These are phyloP conservation scores for Octopus sinensis DNA, from an alignment of 1,140 invertebrate genomes.

Conservation along the genomic window DNA sequence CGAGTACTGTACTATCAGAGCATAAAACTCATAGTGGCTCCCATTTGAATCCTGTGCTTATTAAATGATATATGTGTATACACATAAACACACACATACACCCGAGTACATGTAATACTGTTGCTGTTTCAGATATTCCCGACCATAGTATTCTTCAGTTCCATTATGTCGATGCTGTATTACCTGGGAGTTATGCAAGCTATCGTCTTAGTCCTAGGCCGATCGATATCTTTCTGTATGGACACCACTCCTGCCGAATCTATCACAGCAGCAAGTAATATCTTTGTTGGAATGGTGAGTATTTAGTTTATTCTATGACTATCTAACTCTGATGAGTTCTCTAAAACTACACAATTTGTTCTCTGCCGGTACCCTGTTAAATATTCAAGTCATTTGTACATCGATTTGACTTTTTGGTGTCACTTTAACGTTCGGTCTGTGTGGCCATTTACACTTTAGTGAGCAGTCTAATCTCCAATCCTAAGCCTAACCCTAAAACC, in stretches of 20 bases:
- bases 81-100: background rate
- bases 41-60: background rate
- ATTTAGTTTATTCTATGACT: too few relatives aligned
- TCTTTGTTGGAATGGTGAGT: slow-evolving; percentile 55
- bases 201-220: slow-evolving; percentile 38
- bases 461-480: too few relatives aligned
- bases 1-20: too few relatives aligned
- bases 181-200: slow-evolving; percentile 55
- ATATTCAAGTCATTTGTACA: too few relatives aligned
- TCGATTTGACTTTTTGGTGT: too few relatives aligned
- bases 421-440: too few relatives aligned
- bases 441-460: too few relatives aligned
- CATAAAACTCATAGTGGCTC: background rate
- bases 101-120: background rate
- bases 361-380: too few relatives aligned
- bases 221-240: slow-evolving; percentile 48
- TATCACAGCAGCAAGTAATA: slow-evolving; percentile 53
- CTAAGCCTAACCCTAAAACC: too few relatives aligned
- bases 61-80: background rate
- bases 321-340: too few relatives aligned
- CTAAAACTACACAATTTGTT: too few relatives aligned
- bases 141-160: slow-evolving; percentile 52
- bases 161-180: slow-evolving; percentile 50
- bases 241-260: slow-evolving; percentile 51
- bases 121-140: slow-evolving; percentile 46